These are phyloP conservation scores for Rhagonycha lutea DNA, from an alignment of 2,888 invertebrate species.

Conservation along the genomic window DNA sequence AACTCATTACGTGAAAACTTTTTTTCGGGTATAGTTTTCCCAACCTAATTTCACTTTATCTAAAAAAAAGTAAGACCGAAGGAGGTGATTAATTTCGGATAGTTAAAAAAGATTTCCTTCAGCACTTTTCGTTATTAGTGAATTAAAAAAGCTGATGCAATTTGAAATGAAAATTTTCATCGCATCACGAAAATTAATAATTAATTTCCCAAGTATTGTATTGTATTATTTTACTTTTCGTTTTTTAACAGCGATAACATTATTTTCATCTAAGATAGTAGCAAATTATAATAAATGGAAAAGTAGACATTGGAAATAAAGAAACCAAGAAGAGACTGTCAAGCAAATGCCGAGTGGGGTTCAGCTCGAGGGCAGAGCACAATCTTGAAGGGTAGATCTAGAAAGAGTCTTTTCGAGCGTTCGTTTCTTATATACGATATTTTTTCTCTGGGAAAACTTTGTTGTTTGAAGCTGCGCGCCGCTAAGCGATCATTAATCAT, in stretches of 20 bases:
- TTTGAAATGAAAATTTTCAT: neutral
- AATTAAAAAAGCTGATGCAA: neutral
- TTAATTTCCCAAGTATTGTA: neutral
- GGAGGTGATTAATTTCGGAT: neutral
- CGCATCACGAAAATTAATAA: neutral
- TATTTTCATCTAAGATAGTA: conserved; percentile 33
- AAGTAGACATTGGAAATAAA: conserved; percentile 41
- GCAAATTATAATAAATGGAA: conserved; percentile 41
- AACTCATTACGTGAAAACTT: conserved; percentile 23
- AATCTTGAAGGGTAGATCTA: conserved; percentile 58
- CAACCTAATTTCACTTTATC: neutral
- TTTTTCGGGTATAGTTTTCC: neutral
- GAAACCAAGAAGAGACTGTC: conserved; percentile 40
- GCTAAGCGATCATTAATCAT: conserved; percentile 63
- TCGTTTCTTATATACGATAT: conserved; percentile 58
- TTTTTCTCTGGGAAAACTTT: conserved; percentile 66
- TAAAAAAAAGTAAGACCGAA: neutral
- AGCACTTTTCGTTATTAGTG: neutral
- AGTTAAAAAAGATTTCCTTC: neutral
- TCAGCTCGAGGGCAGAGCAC: conserved; percentile 47
- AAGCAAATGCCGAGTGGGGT: conserved; percentile 38
- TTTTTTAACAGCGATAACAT: conserved; percentile 26
- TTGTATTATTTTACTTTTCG: conserved; percentile 3
- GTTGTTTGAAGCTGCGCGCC: conserved; percentile 64
- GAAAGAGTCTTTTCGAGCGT: conserved; percentile 56